Evolutionary conservation across 2,113 vertebrate genomes (phyloP).

Genomic region (Saccopteryx bilineata): DNA sequence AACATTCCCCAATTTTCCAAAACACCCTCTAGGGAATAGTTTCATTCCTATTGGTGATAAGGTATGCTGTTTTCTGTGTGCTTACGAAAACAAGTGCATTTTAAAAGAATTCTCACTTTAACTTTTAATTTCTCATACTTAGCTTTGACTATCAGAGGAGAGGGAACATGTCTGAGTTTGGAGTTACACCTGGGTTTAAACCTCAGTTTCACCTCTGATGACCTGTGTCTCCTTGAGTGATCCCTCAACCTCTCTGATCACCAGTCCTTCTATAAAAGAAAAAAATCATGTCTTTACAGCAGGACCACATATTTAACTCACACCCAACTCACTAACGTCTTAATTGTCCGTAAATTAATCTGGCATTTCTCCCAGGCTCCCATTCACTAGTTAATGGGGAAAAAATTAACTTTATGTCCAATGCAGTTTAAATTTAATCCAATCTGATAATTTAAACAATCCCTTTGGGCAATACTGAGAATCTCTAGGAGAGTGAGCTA

Average conservation of each 20-base stretch:
- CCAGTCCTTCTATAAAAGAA: background rate
- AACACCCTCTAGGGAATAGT: background rate
- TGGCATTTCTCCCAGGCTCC: constrained; percentile 2
- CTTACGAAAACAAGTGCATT: constrained; percentile 3
- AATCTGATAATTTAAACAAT: constrained; percentile 27
- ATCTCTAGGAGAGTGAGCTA: background rate
- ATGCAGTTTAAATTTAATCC: constrained; percentile 24
- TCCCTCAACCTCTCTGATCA: background rate
- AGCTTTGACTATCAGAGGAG: background rate
- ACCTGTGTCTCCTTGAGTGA: background rate
- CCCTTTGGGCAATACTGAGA: background rate
- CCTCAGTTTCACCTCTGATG: background rate
- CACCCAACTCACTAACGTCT: background rate
- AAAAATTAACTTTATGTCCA: constrained; percentile 27
- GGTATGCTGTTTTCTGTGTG: background rate
- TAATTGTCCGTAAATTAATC: background rate
- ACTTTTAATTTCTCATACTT: constrained; percentile 32
- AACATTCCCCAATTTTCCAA: background rate
- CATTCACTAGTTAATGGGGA: background rate
- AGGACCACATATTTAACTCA: constrained; percentile 23
- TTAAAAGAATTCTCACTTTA: background rate
- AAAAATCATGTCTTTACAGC: background rate
- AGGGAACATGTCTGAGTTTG: background rate
- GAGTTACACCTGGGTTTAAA: background rate
- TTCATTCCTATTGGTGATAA: background rate